Evolutionary conservation across 2,797 vertebrate genomes (phyloP).

Genomic region (Protosalanx chinensis): DNA sequence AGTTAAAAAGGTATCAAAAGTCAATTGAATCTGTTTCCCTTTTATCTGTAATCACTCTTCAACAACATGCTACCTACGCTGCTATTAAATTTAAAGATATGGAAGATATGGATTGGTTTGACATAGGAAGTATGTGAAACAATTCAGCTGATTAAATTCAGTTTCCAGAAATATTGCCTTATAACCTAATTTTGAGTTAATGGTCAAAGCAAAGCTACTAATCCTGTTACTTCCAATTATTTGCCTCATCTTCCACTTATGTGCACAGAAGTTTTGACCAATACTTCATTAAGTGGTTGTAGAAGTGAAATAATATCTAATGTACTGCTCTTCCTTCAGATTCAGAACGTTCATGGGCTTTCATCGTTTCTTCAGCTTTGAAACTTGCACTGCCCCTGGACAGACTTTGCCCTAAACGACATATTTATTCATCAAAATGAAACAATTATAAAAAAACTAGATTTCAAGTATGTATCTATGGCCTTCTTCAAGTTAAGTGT

Average conservation of each 20-base stretch:
- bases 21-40: not conserved
- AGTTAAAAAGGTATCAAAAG: no score
- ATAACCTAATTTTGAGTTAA: conserved; percentile 17
- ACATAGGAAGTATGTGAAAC: not conserved
- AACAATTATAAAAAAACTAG: conserved; percentile 45
- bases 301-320: conserved; percentile 17
- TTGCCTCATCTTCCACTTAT: not conserved
- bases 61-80: not conserved
- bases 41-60: not conserved
- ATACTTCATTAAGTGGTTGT: conserved; percentile 14
- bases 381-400: conserved; percentile 35
- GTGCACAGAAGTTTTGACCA: conserved; percentile 14
- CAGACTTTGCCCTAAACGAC: conserved; percentile 27
- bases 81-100: not conserved
- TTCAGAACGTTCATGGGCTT: conserved; percentile 1
- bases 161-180: not conserved
- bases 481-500: conserved; percentile 67
- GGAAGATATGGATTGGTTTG: not conserved
- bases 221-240: not conserved
- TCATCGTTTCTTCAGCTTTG: conserved; percentile 20
- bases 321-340: not conserved
- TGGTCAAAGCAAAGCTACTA: conserved; percentile 16
- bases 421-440: conserved; percentile 36
- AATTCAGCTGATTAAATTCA: not conserved
- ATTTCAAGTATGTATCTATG: conserved; percentile 66